These are phyloP conservation scores for Herpetotheres cachinnans DNA, from an alignment of 2,113 vertebrate species.

Conservation along the genomic window DNA sequence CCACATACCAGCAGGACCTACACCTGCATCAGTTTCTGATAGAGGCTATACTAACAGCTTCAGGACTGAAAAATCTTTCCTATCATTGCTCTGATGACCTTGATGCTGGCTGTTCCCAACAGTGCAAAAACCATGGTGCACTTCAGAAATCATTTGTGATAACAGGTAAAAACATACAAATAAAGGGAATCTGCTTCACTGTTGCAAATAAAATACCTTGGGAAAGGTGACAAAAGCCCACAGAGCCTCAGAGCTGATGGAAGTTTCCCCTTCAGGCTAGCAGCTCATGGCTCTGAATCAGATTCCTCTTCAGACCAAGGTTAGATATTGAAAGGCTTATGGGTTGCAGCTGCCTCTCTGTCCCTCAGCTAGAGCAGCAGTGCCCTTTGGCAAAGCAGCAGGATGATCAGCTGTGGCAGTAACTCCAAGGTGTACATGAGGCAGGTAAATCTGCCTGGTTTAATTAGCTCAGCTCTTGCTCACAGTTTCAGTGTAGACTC, in stretches of 20 bases:
- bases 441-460: background rate
- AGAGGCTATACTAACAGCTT: background rate
- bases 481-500: slow-evolving; percentile 44
- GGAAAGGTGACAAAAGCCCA: background rate
- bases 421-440: background rate
- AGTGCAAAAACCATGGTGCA: background rate
- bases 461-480: slow-evolving; percentile 25
- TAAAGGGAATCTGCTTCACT: background rate
- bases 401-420: background rate
- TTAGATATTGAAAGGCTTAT: background rate
- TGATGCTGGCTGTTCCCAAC: background rate
- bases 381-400: background rate
- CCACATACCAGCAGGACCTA: background rate
- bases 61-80: background rate
- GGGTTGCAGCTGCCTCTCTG: background rate
- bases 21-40: background rate
- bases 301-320: background rate
- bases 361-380: background rate
- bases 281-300: background rate
- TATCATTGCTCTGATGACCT: background rate
- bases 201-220: background rate
- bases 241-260: background rate
- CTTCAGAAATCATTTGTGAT: background rate
- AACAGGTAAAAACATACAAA: background rate
- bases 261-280: background rate